Base-by-base conservation (phyloP, 2,113 vertebrate species). In the Prolemur simus region DNA sequence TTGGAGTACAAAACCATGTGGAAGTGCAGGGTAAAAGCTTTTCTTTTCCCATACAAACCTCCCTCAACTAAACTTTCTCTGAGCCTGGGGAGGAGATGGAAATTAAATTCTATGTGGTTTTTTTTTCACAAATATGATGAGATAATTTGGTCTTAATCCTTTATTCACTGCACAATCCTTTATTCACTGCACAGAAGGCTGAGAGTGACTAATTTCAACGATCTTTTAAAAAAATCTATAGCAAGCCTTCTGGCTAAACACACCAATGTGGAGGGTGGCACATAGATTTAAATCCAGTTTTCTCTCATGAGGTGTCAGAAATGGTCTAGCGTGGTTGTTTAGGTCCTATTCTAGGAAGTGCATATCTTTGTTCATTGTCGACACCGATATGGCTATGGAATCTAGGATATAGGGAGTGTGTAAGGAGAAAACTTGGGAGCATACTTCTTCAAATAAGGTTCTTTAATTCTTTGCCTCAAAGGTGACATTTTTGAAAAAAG, bases 121-220 rank as follows among this genome's bases (percentile, higher is more conserved):
- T 92, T 89, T 78, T 95, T 96, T 90, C 32, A 82, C 91, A 96
- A 94, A 82, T 94, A 58, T 60, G 56, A 66, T 93, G 71, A 68
- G 87, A 73, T 77, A 87, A 94, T 95, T 96, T 93, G 52, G 94
- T 97, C 58, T 88, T 77, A 91, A 56, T 91, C 58, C 68, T 93
- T 95, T 54, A 88, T 91, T 76, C 37, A 84, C 42, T 90, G 39
- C 87, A 90, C 94, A 95, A 56, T 91, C 58, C 68, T 93, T 95
- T 54, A 88, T 91, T 76, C 37, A 84, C 42, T 90, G 39, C 87
- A 90, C 94, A 95, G 96, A 97, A 97, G 97, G 89, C 87, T 92
- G 89, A 95, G 96, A 97, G 89, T 97, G 96, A 98, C 97, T 98
- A 95, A 98, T 97, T 97, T 91, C 92, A 92, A 81, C 95, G 91